phyloP scores from a whole-genome alignment of 2,113 vertebrate species.

The Erpornis zantholeuca region DNA sequence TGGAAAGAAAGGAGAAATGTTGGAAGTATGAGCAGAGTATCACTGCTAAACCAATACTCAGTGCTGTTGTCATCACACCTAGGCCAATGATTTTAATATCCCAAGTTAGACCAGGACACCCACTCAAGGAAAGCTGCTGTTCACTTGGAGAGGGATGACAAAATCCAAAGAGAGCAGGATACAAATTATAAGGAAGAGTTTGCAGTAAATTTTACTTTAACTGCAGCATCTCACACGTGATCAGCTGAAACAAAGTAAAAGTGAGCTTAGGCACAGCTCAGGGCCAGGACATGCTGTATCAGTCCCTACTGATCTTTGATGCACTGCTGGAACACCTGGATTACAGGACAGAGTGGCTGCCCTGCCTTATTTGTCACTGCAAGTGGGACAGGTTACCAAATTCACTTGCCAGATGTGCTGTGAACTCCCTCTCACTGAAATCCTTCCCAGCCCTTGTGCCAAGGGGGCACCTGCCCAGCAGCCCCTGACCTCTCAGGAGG shows the following conservation, averaged over 20 bases:
- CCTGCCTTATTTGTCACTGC: background rate
- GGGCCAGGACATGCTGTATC: background rate
- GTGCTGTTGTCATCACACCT: background rate
- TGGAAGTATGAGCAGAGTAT: background rate
- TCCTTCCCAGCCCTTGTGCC: background rate
- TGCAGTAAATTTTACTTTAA: background rate
- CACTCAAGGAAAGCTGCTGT: constrained; percentile 4
- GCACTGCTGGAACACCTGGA: background rate
- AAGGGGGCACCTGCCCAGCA: background rate
- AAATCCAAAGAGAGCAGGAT: background rate
- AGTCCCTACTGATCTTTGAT: background rate
- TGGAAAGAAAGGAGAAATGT: constrained; percentile 29
- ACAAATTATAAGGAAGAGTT: background rate
- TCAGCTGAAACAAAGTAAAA: background rate
- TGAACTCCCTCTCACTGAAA: background rate
- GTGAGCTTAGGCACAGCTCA: background rate
- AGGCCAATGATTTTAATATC: constrained; percentile 54
- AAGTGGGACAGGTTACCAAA: background rate
- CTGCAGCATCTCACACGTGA: background rate
- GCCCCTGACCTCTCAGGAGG: background rate
- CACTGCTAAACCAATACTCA: constrained; percentile 1
- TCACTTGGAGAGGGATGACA: background rate
- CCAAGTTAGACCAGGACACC: constrained; percentile 9
- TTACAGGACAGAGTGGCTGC: background rate
- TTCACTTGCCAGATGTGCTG: background rate